A percentile compares a stretch with the other conserved stretches of the same genome.
Conservation (phyloP, 2,113 vertebrate species). For the Rhizomys pruinosus region DNA sequence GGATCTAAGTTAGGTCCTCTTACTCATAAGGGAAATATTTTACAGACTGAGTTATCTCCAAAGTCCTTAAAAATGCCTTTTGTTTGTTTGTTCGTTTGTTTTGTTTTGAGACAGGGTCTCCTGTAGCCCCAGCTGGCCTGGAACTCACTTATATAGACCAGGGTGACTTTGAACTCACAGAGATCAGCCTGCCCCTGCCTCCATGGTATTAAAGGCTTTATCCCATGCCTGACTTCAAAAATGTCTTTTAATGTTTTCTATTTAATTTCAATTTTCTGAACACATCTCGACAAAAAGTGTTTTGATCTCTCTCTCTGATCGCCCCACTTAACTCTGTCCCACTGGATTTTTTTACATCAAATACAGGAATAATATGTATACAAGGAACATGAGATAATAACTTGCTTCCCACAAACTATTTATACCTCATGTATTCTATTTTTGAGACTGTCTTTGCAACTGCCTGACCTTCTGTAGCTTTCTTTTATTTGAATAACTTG, state of each 20-base stretch:
- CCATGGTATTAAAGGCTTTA: too few relatives aligned
- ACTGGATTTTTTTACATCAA: slow-evolving; percentile 34
- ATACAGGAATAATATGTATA: background rate
- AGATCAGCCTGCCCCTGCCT: too few relatives aligned
- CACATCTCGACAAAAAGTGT: background rate
- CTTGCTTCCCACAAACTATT: background rate
- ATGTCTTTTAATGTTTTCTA: background rate
- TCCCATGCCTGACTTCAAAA: too few relatives aligned
- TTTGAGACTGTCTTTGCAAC: slow-evolving; percentile 32
- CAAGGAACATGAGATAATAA: slow-evolving; percentile 37
- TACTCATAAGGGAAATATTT: background rate
- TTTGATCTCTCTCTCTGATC: background rate
- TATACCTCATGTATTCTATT: slow-evolving; percentile 13
- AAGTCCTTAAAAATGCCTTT: background rate
- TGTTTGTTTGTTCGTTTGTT: too few relatives aligned
- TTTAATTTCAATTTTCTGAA: slow-evolving; percentile 16
- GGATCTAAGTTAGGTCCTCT: background rate
- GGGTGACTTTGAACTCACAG: too few relatives aligned
- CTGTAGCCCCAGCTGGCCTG: too few relatives aligned
- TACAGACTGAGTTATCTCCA: background rate
- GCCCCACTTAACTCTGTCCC: background rate
- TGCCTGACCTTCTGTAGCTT: background rate
- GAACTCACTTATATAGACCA: too few relatives aligned
- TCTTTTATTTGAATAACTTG: background rate
- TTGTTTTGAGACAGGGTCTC: too few relatives aligned